Conservation (phyloP, 2,888 invertebrate species). For the Julus scanicus region DNA sequence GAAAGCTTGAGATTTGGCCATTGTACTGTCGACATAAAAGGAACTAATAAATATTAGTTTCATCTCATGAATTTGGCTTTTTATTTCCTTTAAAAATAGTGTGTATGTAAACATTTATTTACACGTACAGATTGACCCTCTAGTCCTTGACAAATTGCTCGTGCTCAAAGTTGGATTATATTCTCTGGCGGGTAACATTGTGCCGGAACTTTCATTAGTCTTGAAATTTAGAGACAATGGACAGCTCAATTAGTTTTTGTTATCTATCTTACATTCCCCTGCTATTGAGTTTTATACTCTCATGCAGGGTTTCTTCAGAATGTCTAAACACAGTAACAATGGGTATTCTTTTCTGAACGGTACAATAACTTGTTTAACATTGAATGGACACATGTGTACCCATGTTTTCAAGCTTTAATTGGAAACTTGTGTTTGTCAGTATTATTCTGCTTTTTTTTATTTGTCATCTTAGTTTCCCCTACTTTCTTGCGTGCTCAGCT, state of each 20-base stretch:
- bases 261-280: not conserved
- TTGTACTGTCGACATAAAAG: too few species aligned
- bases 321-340: not conserved
- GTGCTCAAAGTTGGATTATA: not conserved
- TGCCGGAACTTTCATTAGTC: not conserved
- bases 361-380: not conserved
- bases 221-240: not conserved
- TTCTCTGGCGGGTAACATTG: not conserved
- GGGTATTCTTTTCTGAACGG: not conserved
- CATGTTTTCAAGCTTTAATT: not conserved
- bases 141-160: too few species aligned
- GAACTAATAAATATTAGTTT: too few species aligned
- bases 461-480: not conserved
- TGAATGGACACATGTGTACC: not conserved
- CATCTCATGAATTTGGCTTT: too few species aligned
- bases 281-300: not conserved
- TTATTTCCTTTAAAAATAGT: too few species aligned
- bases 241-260: not conserved
- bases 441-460: not conserved
- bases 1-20: not conserved
- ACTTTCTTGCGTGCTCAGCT: not conserved
- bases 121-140: too few species aligned
- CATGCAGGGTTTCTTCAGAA: not conserved
- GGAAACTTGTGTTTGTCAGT: not conserved
- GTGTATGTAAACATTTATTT: too few species aligned